Evolutionary conservation across 2,888 invertebrate genomes (phyloP).

Genomic region (Microchrysa polita): DNA sequence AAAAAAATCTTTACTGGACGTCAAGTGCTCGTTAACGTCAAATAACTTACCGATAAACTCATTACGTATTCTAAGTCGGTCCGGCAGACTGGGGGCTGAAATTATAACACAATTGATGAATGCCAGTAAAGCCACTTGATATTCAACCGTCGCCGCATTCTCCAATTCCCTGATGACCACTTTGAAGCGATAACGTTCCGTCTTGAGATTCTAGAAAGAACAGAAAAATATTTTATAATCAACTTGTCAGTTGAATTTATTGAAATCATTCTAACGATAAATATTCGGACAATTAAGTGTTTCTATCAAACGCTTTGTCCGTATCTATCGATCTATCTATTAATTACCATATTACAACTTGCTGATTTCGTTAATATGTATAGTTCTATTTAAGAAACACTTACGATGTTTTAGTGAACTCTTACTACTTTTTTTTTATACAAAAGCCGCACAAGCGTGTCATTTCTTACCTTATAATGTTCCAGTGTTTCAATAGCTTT

Average conservation of each 20-base stretch:
- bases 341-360: too few relatives aligned
- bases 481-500: conserved; percentile 90
- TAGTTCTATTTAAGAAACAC: too few relatives aligned
- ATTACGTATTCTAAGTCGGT: conserved; percentile 87
- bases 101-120: conserved; percentile 97
- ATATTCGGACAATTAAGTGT: too few relatives aligned
- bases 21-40: too few relatives aligned
- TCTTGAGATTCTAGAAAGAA: conserved; percentile 77
- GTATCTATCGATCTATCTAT: too few relatives aligned
- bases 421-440: neutral
- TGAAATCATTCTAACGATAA: too few relatives aligned
- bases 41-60: conserved; percentile 90
- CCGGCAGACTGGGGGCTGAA: conserved; percentile 85
- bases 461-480: conserved; percentile 86
- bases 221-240: conserved; percentile 33
- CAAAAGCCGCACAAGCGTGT: neutral
- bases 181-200: conserved; percentile 88
- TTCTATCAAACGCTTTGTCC: too few relatives aligned
- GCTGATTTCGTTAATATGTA: too few relatives aligned
- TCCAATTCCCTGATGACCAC: conserved; percentile 89
- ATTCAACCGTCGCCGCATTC: conserved; percentile 81
- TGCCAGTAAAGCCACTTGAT: conserved; percentile 90
- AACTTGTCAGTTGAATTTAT: too few relatives aligned
- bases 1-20: too few relatives aligned
- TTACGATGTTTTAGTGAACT: too few relatives aligned